Evolutionary conservation across 2,888 invertebrate genomes (phyloP).

Genomic region (Phortica magna): DNA sequence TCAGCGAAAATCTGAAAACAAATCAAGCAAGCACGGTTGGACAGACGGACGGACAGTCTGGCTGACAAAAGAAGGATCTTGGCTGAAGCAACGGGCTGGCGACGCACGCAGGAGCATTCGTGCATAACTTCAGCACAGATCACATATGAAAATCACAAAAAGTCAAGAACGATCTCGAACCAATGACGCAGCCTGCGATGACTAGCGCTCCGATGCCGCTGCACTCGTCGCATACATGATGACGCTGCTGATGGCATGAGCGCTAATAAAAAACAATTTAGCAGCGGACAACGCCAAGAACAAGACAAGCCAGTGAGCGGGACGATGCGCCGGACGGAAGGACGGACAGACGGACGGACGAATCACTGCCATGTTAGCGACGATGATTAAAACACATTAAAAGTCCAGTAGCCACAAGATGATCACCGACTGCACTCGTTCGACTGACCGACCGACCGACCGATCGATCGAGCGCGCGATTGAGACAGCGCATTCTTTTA

Average conservation of each 20-base stretch:
- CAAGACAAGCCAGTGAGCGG: background rate
- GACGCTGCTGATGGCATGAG: slow-evolving; percentile 22
- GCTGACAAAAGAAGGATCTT: background rate
- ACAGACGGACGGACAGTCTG: background rate
- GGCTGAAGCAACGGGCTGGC: slow-evolving; percentile 9
- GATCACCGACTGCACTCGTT: slow-evolving; percentile 34
- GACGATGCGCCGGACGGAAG: background rate
- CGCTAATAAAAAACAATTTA: slow-evolving; percentile 67
- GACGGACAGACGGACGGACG: background rate
- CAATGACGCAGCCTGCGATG: slow-evolving; percentile 27
- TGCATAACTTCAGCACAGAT: slow-evolving; percentile 11
- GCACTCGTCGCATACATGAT: background rate
- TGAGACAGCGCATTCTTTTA: background rate
- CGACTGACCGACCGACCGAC: background rate
- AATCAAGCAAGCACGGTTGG: slow-evolving; percentile 16
- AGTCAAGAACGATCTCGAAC: slow-evolving; percentile 2
- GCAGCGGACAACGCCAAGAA: slow-evolving; percentile 33
- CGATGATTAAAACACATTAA: slow-evolving; percentile 78
- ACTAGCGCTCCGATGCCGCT: slow-evolving; percentile 11
- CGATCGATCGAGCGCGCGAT: background rate
- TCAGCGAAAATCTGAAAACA: slow-evolving; percentile 48
- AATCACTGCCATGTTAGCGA: slow-evolving; percentile 49
- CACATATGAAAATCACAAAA: slow-evolving; percentile 57
- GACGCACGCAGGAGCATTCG: background rate
- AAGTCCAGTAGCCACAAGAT: slow-evolving; percentile 75